phyloP scores from a whole-genome alignment of 2,888 invertebrate species.

The Pseudeuparius sepicola region DNA sequence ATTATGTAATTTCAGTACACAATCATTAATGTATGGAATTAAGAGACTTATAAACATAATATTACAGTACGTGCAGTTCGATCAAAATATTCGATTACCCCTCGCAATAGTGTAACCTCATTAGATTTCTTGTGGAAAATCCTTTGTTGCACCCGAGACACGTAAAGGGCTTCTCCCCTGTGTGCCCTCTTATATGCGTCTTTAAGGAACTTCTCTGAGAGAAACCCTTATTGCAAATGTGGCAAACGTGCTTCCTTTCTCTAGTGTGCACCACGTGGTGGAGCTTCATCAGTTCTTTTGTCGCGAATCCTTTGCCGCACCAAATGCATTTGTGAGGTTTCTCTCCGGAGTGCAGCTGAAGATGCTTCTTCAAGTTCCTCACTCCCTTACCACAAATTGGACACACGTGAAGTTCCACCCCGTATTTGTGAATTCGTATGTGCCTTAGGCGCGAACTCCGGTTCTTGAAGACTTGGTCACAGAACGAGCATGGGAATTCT shows the following conservation, averaged over 20 bases:
- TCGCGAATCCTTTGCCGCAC: conserved; percentile 36
- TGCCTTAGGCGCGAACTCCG: not conserved
- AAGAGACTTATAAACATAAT: too few relatives aligned
- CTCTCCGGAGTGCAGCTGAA: conserved; percentile 26
- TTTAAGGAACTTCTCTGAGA: conserved; percentile 20
- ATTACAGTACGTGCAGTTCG: too few relatives aligned
- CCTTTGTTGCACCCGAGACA: conserved; percentile 34
- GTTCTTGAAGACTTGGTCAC: conserved; percentile 25
- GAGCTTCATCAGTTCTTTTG: conserved; percentile 26
- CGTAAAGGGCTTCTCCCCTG: conserved; percentile 21
- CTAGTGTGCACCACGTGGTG: conserved; percentile 41
- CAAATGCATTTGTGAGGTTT: conserved; percentile 37
- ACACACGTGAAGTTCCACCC: conserved; percentile 19
- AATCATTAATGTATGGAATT: too few relatives aligned
- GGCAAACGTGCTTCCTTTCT: conserved; percentile 40
- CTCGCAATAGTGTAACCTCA: too few relatives aligned
- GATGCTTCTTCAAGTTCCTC: conserved; percentile 22
- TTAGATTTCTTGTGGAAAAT: conserved; percentile 15
- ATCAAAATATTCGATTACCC: too few relatives aligned
- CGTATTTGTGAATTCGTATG: conserved; percentile 26
- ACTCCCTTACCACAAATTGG: conserved; percentile 29
- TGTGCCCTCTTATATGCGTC: conserved; percentile 22
- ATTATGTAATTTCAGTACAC: too few relatives aligned
- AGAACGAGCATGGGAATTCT: conserved; percentile 27
- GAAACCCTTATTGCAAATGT: conserved; percentile 38